A percentile compares a stretch with the other conserved stretches of the same genome.
Conservation (phyloP, 2,888 invertebrate genomes). For the Limnephilus marmoratus region DNA sequence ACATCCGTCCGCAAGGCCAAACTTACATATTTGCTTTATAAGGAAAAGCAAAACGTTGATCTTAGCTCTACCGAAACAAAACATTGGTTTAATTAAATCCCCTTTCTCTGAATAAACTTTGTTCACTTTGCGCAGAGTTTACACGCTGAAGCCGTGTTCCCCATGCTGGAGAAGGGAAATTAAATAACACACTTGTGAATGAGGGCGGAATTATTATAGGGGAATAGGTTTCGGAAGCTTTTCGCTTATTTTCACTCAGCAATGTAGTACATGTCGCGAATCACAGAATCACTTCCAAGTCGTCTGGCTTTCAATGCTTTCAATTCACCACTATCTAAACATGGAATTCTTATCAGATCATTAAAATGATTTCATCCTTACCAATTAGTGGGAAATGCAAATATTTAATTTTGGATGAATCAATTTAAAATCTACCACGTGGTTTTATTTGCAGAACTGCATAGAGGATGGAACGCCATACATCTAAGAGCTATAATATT, state of each 20-base stretch:
- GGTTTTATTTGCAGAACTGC: no score
- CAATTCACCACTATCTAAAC: not conserved
- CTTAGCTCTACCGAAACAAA: constrained; percentile 60
- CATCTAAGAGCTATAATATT: no score
- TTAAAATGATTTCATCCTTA: not conserved
- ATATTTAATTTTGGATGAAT: no score
- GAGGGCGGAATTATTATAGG: constrained; percentile 28
- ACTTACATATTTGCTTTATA: constrained; percentile 60
- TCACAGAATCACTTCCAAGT: not conserved
- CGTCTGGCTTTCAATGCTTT: no score
- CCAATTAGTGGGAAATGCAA: not conserved
- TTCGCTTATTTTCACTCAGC: constrained; percentile 26
- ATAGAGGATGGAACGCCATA: no score
- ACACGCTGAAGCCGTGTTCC: not conserved
- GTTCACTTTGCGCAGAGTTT: constrained; percentile 35
- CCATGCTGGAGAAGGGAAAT: not conserved
- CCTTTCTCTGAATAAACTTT: constrained; percentile 52
- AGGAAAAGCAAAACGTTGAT: constrained; percentile 61
- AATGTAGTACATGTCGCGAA: not conserved
- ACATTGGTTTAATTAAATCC: constrained; percentile 64
- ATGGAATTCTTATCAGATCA: not conserved
- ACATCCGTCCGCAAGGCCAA: constrained; percentile 46
- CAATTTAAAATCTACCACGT: no score
- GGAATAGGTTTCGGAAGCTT: constrained; percentile 20
- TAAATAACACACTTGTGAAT: constrained; percentile 51